Base-by-base conservation (phyloP, 2,888 invertebrate genomes). In the Xylota segnis region DNA sequence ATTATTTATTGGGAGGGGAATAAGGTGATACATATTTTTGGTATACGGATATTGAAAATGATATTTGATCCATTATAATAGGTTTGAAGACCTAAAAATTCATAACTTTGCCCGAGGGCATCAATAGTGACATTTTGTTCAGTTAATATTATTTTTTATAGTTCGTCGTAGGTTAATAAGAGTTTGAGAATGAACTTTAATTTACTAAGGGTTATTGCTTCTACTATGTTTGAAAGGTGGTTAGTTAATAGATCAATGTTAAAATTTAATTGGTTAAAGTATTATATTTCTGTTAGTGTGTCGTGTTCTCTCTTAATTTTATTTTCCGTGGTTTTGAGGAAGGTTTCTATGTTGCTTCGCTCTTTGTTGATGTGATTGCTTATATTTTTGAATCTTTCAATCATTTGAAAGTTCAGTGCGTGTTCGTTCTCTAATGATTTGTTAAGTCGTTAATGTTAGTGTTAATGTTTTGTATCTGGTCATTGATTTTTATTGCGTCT, bases 361-460 rank as follows among this genome's bases (percentile, higher is more conserved):
- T 54, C 54, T n/a, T 54, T 54, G 23, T 54, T 54, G 3, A 54
- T 54, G 32, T 54, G 54, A 9, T n/a, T n/a, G 7, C 9, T 54
- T 12, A 54, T 54, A 7, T 54, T 54, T 32, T 54, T 29, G 32
- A 54, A 54, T 54, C 54, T 54, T 54, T 29, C 29, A 3, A 54
- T 32, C 32, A 32, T 54, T 16, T 54, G 32, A 14, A 14, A 16
- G n/a, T 54, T 54, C 2, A 32, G n/a, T 29, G 14, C n/a, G 14
- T 54, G 29, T 27, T 54, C 29, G 54, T 29, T 54, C 14, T n/a
- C 29, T 54, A 54, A 32, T 54, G 54, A 32, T n/a, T 54, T 29
- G 54, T n/a, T 32, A 54, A 14, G 14, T 54, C 32, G 54, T 14
- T 54, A 32, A 54, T 54, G 14, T 54, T 29, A 9, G 32, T 14